Evolutionary conservation across 2,888 invertebrate species (phyloP).

Genomic region (Cephus pygmeus): DNA sequence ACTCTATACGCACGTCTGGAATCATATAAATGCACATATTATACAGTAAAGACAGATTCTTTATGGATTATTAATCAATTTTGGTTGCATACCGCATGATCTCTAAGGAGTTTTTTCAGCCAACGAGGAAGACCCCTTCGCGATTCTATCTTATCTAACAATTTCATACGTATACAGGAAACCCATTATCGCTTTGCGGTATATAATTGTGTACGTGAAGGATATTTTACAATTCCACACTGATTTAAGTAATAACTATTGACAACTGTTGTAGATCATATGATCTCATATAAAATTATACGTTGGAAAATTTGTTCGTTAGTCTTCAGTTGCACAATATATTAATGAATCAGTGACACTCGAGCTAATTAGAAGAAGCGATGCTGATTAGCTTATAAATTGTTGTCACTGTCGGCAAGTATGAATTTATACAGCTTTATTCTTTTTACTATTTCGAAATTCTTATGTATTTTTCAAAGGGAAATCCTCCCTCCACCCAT

Average conservation of each 20-base stretch:
- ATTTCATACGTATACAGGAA: background rate
- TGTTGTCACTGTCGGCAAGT: background rate
- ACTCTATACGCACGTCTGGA: conserved; percentile 63
- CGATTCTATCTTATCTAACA: background rate
- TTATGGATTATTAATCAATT: conserved; percentile 8
- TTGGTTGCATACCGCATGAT: conserved; percentile 54
- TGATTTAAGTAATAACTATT: background rate
- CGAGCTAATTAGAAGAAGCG: background rate
- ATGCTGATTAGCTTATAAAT: background rate
- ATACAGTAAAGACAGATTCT: conserved; percentile 55
- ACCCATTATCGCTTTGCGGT: background rate
- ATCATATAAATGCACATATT: conserved; percentile 66
- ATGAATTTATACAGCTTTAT: background rate
- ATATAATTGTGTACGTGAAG: background rate
- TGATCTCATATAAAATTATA: background rate
- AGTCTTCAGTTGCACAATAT: background rate
- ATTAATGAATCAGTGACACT: background rate
- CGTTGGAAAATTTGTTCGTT: background rate
- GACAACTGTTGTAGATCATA: background rate
- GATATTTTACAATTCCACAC: background rate
- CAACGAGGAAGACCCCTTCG: conserved; percentile 6
- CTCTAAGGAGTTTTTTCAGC: conserved; percentile 32
- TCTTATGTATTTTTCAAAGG: background rate
- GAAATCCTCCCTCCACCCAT: background rate
- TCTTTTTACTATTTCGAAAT: background rate